These are phyloP conservation scores for Hecatera dysodea DNA, from an alignment of 2,888 invertebrate genomes.

Conservation along the genomic window DNA sequence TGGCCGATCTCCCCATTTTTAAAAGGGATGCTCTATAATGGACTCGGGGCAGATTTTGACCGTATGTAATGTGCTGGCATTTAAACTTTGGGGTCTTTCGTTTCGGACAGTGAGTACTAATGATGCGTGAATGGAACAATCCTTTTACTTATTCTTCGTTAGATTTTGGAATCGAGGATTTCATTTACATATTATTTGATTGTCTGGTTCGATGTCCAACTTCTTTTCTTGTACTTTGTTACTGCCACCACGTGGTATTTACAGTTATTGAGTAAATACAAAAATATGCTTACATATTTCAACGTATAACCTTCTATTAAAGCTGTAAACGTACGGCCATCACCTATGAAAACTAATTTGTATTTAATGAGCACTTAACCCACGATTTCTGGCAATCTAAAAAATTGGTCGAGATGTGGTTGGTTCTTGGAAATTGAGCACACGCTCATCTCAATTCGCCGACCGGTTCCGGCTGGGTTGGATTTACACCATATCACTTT, in stretches of 20 bases:
- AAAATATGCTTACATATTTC: not conserved
- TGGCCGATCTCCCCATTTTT: slow-evolving; percentile 86
- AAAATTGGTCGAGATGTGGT: slow-evolving; percentile 75
- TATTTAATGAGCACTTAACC: slow-evolving; percentile 70
- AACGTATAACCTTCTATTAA: not conserved
- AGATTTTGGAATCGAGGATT: slow-evolving; percentile 47
- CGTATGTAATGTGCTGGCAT: slow-evolving; percentile 75
- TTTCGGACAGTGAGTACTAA: slow-evolving; percentile 84
- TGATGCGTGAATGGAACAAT: slow-evolving; percentile 83
- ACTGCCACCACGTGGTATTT: not conserved
- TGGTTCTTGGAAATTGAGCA: slow-evolving; percentile 73
- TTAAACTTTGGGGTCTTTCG: slow-evolving; percentile 81
- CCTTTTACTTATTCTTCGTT: slow-evolving; percentile 73
- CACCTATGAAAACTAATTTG: slow-evolving; percentile 35
- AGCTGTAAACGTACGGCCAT: not conserved
- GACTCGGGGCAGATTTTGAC: slow-evolving; percentile 79
- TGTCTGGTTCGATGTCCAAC: not conserved
- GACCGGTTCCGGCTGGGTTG: slow-evolving; percentile 72
- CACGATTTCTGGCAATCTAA: slow-evolving; percentile 70
- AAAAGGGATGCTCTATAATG: slow-evolving; percentile 81
- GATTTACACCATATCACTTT: slow-evolving; percentile 57
- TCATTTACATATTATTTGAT: slow-evolving; percentile 36
- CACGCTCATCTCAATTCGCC: slow-evolving; percentile 68
- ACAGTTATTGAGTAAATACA: not conserved
- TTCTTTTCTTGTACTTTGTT: not conserved